Conservation (phyloP, 2,888 invertebrate species). For the Pharmacophagus antenor region DNA sequence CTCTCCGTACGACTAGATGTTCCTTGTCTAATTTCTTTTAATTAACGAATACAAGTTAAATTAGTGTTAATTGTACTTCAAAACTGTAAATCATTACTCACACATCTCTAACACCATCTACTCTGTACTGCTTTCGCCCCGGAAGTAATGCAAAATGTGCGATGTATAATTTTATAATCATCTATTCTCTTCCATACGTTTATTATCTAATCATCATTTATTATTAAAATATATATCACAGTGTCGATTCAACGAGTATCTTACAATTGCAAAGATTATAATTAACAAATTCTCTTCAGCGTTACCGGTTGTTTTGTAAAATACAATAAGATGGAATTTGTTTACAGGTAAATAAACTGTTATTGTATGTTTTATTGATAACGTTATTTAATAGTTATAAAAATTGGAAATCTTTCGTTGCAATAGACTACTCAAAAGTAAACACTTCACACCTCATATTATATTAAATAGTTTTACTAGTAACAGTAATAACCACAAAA, state of each 20-base stretch:
- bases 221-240: slow-evolving; percentile 19
- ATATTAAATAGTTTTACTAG: neutral
- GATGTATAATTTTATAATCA: slow-evolving; percentile 18
- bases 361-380: neutral
- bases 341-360: no score
- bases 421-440: neutral
- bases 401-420: neutral
- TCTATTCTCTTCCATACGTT: neutral
- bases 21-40: neutral
- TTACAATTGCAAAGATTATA: neutral
- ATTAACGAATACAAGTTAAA: neutral
- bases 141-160: neutral
- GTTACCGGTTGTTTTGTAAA: no score
- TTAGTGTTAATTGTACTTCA: neutral
- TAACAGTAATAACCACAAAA: slow-evolving; percentile 7
- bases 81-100: no score
- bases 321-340: no score
- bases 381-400: neutral
- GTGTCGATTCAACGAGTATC: neutral
- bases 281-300: no score
- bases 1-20: no score
- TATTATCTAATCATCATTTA: slow-evolving; percentile 22
- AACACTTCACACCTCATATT: neutral
- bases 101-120: neutral
- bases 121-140: slow-evolving; percentile 1